These are phyloP conservation scores for Physocephala rufipes DNA, from an alignment of 2,888 invertebrate species.

Conservation along the genomic window DNA sequence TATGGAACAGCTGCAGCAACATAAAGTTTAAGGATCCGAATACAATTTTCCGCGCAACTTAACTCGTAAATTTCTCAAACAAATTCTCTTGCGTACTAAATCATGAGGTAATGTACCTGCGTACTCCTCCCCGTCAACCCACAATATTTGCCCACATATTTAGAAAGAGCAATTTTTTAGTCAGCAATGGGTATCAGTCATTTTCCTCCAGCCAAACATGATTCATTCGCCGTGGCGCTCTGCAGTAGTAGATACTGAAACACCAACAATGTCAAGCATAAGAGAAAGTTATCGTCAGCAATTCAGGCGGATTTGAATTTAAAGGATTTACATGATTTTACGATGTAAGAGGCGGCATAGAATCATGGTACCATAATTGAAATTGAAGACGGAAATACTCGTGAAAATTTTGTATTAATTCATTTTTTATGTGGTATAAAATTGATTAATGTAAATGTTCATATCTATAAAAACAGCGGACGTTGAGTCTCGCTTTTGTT, in stretches of 20 bases:
- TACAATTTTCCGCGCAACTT: conserved; percentile 64
- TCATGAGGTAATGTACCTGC: background rate
- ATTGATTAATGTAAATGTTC: conserved; percentile 2
- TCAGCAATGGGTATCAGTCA: background rate
- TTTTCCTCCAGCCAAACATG: background rate
- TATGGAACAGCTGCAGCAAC: background rate
- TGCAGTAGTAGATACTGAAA: too few species aligned
- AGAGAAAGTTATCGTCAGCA: conserved; percentile 28
- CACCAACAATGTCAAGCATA: too few species aligned
- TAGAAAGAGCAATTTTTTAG: conserved; percentile 1
- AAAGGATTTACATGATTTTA: conserved; percentile 28
- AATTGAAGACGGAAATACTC: background rate
- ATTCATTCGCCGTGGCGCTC: background rate
- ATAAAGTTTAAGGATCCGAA: conserved; percentile 50
- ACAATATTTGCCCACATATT: background rate
- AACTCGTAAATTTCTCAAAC: conserved; percentile 52
- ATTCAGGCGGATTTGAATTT: conserved; percentile 30
- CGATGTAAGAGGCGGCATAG: conserved; percentile 3
- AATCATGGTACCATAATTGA: background rate
- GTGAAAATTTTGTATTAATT: background rate
- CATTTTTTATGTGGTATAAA: background rate
- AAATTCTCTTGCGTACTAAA: conserved; percentile 5
- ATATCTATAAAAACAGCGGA: background rate
- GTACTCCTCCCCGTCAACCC: background rate
- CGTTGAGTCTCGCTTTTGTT: too few species aligned